Conservation (phyloP, 30 jellyfish, hydroid and myxozoan genomes). For the Euphysa ruthae region DNA sequence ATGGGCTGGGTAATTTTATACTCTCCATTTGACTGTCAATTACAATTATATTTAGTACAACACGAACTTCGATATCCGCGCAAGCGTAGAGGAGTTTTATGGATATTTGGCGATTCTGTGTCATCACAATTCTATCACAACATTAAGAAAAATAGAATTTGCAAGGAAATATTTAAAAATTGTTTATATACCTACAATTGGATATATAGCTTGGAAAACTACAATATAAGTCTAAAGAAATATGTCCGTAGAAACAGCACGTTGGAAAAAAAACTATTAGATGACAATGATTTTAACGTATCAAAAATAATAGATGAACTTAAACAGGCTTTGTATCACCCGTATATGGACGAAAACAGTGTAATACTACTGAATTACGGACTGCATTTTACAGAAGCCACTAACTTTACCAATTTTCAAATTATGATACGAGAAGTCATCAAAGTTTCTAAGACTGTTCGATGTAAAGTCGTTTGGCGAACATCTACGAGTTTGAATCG, state of each 20-base stretch:
- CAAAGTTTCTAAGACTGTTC: slow-evolving; percentile 8
- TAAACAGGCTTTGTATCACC: slow-evolving; percentile 62
- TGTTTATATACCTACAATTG: slow-evolving; percentile 78
- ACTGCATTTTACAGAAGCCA: slow-evolving; percentile 72
- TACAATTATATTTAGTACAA: slow-evolving; percentile 19
- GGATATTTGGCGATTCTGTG: slow-evolving; percentile 90
- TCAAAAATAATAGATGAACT: slow-evolving; percentile 51
- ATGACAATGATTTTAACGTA: slow-evolving; percentile 46
- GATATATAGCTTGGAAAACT: slow-evolving; percentile 82
- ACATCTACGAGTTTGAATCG: slow-evolving; percentile 77
- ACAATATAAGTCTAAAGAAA: slow-evolving; percentile 48
- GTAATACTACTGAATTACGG: slow-evolving; percentile 74
- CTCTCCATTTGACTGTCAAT: no score
- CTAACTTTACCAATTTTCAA: slow-evolving; percentile 56
- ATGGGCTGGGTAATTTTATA: no score
- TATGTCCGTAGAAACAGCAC: slow-evolving; percentile 66
- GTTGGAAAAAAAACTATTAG: slow-evolving; percentile 46
- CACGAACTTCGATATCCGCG: slow-evolving; percentile 25
- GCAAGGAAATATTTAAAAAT: slow-evolving; percentile 43
- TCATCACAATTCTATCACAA: slow-evolving; percentile 74
- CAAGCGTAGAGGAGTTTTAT: slow-evolving; percentile 45
- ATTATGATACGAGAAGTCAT: slow-evolving; percentile 41
- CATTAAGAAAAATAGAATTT: slow-evolving; percentile 48
- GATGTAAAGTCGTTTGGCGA: slow-evolving; percentile 71
- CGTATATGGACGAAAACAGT: slow-evolving; percentile 71